Base-by-base conservation (phyloP, 1,140 invertebrate genomes). In the Pseudomyrmex sp. region DNA sequence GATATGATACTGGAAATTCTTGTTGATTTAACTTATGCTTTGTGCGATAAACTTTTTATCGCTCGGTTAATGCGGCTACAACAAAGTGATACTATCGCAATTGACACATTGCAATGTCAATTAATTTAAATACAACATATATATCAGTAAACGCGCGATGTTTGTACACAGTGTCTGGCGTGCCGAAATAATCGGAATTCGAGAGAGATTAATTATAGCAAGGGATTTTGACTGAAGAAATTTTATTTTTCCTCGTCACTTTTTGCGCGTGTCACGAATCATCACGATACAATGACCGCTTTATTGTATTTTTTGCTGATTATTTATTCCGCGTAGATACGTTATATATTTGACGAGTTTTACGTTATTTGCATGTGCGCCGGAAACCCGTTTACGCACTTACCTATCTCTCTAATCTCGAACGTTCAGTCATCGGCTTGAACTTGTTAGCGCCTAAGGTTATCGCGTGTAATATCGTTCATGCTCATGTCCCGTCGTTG, bases 381-480 rank as follows among this genome's bases (percentile, higher is more conserved):
- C 80, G 79, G 75, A 83, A 89, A 80, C 85, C 90, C 76, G 75
- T 85, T 83, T 86, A 84, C 63, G 52, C 76, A 50, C 7, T 46
- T 59, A 88, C 72, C 76, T 91, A 90, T 93, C 90, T 82, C 56
- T 77, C 79, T 90, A 91, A 93, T 93, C 92, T 93, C 83, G 91
- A 91, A 91, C 77, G 80, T 76, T 86, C 84, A 80, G 69, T 75
- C 86, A 90, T 91, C 86, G 85, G 83, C 85, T 89, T 89, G 88
- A 86, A 92, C 89, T 93, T 91, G 88, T 92, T 91, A 91, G 83
- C 88, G 89, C 88, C 89, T 89, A 86, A 76, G 91, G 87, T 90
- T 91, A 91, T 90, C 87, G 83, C 77, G 85, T 83, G 56, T 82
- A 75, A 80, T 88, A 85, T 85, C 88, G 82, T 92, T 92, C 91